Evolutionary conservation across 2,113 vertebrate genomes (phyloP), one percentile per base, ranked within the genome.

Genomic region (Oxygymnocypris stewartii): DNA sequence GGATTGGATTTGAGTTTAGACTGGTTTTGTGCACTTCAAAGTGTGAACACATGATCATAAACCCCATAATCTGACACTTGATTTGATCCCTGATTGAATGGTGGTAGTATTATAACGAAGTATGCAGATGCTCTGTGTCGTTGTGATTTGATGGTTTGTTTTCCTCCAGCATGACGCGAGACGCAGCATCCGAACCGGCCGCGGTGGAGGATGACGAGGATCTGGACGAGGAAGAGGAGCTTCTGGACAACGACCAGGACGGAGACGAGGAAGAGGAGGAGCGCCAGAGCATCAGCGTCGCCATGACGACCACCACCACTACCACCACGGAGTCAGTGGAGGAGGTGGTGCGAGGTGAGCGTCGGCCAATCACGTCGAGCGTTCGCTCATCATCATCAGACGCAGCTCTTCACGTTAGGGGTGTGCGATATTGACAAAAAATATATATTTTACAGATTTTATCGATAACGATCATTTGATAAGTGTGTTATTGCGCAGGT

Each of bases 321-420:
- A 80, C 79, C 1, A 90, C 90, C 1, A 91, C 90, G 0, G 98
- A 99, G 89, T 99, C 98, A 1, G 97, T 99, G 84, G 98, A 99
- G 91, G 98, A 99, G 89, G 98, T 99, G 57, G 98, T 99, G 84
- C 94, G 95, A 95, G 98, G 98, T 99, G 95, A 96, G 75, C 6
- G 25, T 13, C n/a, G 4, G 13, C 47, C 13, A 20, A 23, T 57
- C 31, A 80, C 42, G 0, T n/a, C 23, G 2, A 23, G 23, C 57
- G 1, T 61, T n/a, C 57, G 9, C 57, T 61, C 57, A 61, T 61
- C 57, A 20, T 54, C 51, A 23, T 59, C 57, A 59, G 57, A 59
- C 20, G 20, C 20, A 23, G 57, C 57, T 59, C 57, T 59, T 59
- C 57, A 59, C 8, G 20, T 23, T 18, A 54, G 51, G 51, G 51